phyloP scores from a whole-genome alignment of 2,888 invertebrate species.

The Drosophila eohydei region DNA sequence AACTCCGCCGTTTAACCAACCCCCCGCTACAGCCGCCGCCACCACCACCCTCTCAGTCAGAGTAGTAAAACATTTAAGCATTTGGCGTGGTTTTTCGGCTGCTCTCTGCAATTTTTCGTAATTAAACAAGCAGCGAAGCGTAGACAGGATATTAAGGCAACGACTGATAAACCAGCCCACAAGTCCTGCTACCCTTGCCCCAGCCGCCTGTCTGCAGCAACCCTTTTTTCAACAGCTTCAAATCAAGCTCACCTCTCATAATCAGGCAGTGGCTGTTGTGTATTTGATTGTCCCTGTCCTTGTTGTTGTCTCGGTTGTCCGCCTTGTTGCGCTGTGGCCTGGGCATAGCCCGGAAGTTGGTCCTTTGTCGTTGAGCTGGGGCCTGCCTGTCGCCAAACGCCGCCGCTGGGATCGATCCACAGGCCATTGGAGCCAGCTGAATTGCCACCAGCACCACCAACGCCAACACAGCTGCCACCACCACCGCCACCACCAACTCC shows the following conservation, averaged over 20 bases:
- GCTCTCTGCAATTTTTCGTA: conserved; percentile 69
- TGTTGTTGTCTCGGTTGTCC: conserved; percentile 55
- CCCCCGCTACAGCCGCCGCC: not conserved
- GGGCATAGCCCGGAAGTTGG: conserved; percentile 85
- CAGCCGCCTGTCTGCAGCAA: conserved; percentile 6
- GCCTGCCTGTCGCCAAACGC: conserved; percentile 85
- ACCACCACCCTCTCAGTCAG: not conserved
- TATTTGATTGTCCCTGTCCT: conserved; percentile 62
- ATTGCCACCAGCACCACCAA: conserved; percentile 37
- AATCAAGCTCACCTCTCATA: conserved; percentile 84
- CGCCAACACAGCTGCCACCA: conserved; percentile 38
- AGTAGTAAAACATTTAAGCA: conserved; percentile 58
- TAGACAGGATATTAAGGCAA: conserved; percentile 78
- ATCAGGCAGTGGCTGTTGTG: conserved; percentile 84
- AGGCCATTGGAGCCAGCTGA: conserved; percentile 72
- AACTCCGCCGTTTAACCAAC: not conserved
- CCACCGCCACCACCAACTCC: conserved; percentile 44
- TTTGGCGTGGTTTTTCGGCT: conserved; percentile 47
- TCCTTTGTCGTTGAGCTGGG: conserved; percentile 81
- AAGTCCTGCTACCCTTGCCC: not conserved
- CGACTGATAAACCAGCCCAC: conserved; percentile 66
- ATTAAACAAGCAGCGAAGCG: conserved; percentile 76
- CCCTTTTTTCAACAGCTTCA: conserved; percentile 38
- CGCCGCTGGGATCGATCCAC: conserved; percentile 85
- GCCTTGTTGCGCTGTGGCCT: conserved; percentile 75